Evolutionary conservation across 1,140 invertebrate species (phyloP), one percentile per base, ranked within the genome.

Genomic region (Frieseomelitta varia): DNA sequence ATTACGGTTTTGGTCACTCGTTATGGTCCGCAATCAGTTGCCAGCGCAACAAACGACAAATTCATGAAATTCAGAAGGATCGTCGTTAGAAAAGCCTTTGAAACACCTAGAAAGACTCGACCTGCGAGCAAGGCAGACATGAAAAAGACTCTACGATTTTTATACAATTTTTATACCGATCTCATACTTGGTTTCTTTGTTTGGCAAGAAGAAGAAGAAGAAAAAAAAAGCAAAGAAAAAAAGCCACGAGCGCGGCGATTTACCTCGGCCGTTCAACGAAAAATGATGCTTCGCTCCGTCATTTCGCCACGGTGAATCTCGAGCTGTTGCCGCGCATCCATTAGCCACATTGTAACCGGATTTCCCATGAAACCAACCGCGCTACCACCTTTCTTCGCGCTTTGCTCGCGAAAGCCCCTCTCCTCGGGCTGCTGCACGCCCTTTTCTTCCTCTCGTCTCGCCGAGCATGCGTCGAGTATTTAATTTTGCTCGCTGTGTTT

Each of bases 251-350:
- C 56, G 55, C 55, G n/a, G 58, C 73, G 75, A 77, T 76, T 74
- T 53, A 61, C 10, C 75, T 69, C 55, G 53, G 58, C 69, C 61
- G 76, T 71, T 73, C 53, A 55, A 86, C 76, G 53, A 86, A 79
- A 86, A 79, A 79, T 56, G 56, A 81, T 17, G 61, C 56, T 34
- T n/a, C 75, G 65, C 56, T 76, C 47, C 53, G 55, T 84, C 68
- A 68, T 81, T 81, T 82, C 79, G 80, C 72, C 79, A 85, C 79
- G 79, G 79, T 65, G 74, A 77, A 79, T 86, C 61, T 24, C 61
- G 56, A n/a, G 51, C 34, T 47, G 58, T 63, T 55, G 34, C 51
- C 58, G 12, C 30, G 39, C 68, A 6, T 10, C 51, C 56, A 79
- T 80, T 79, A 84, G 55, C 34, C 19, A 78, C 58, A 77, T 78